Evolutionary conservation across 2,888 invertebrate genomes (phyloP).

Genomic region (Epirrhoe tristata): DNA sequence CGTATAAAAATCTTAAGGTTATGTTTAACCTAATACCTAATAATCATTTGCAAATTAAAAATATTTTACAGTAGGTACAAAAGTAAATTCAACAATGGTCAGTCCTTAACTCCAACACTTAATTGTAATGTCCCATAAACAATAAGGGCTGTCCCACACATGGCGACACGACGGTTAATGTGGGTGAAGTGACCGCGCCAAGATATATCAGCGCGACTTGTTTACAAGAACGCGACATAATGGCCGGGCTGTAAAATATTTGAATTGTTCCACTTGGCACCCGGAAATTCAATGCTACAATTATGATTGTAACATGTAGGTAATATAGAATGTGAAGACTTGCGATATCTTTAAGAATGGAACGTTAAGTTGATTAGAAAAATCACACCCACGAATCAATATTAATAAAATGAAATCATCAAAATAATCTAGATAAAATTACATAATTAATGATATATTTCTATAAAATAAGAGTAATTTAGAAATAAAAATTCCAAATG

Average conservation of each 20-base stretch:
- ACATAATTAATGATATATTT: no score
- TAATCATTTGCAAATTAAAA: background rate
- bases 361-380: no score
- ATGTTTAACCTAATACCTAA: no score
- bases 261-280: conserved; percentile 51
- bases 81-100: conserved; percentile 12
- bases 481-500: background rate
- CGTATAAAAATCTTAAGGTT: no score
- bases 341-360: no score
- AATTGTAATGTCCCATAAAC: conserved; percentile 38
- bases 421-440: no score
- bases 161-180: conserved; percentile 33
- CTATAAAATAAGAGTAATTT: no score
- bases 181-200: conserved; percentile 65
- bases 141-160: conserved; percentile 34
- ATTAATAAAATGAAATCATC: no score
- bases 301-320: no score
- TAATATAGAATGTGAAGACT: no score
- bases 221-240: conserved; percentile 81
- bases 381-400: no score
- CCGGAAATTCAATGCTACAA: background rate
- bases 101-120: conserved; percentile 17
- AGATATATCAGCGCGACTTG: conserved; percentile 82
- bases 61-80: background rate
- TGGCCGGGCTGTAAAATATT: conserved; percentile 69